phyloP scores from a whole-genome alignment of 2,888 invertebrate species.

The Argyresthia albistria region DNA sequence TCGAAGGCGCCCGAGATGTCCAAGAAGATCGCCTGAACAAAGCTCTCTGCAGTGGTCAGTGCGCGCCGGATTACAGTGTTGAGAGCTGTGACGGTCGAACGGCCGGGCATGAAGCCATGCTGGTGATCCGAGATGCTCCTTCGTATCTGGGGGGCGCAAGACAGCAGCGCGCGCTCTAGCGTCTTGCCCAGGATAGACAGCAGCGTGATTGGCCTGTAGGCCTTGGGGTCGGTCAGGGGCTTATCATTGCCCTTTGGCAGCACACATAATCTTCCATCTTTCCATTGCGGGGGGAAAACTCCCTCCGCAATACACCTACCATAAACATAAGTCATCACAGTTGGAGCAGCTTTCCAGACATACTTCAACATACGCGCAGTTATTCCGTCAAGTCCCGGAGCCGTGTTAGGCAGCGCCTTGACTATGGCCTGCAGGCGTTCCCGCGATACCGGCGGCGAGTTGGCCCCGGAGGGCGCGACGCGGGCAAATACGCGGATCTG shows the following conservation, averaged over 20 bases:
- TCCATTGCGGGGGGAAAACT: slow-evolving; percentile 19
- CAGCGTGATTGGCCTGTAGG: slow-evolving; percentile 22
- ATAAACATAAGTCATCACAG: too few species aligned
- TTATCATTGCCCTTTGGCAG: slow-evolving; percentile 19
- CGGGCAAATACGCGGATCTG: slow-evolving; percentile 14
- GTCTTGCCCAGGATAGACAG: slow-evolving; percentile 22
- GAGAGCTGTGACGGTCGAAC: slow-evolving; percentile 14
- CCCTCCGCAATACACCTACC: slow-evolving; percentile 16
- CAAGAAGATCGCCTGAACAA: slow-evolving; percentile 15
- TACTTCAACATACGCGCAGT: slow-evolving; percentile 14
- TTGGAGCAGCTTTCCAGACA: slow-evolving; percentile 9
- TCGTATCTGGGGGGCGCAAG: slow-evolving; percentile 7
- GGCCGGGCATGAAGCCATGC: slow-evolving; percentile 15
- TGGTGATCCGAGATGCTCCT: slow-evolving; percentile 10
- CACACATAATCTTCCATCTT: slow-evolving; percentile 15
- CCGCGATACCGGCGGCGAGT: slow-evolving; percentile 7
- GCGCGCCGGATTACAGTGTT: not conserved
- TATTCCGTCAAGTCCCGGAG: slow-evolving; percentile 22
- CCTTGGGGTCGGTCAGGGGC: slow-evolving; percentile 15
- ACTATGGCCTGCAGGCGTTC: slow-evolving; percentile 12
- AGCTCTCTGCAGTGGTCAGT: slow-evolving; percentile 3
- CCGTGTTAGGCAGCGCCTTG: slow-evolving; percentile 16
- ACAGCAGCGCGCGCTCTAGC: slow-evolving; percentile 17
- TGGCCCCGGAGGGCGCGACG: slow-evolving; percentile 11
- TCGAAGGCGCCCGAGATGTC: slow-evolving; percentile 27